Percentiles rank a stretch among this genome's conserved stretches.
Conservation (phyloP, 2,797 vertebrate species). For the Pantherophis vulpinus region DNA sequence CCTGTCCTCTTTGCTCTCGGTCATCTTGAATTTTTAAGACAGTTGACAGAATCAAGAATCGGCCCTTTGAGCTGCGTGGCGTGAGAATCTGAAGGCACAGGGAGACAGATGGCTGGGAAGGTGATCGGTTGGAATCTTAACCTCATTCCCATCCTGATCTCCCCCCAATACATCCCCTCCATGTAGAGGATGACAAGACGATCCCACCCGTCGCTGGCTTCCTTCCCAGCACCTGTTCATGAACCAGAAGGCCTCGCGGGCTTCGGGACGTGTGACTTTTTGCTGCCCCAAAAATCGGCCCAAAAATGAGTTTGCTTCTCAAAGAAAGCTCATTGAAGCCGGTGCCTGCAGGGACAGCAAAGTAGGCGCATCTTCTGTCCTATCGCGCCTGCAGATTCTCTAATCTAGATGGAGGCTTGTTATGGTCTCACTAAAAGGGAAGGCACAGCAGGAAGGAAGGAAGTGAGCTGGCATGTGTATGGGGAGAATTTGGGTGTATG, state of each 20-base stretch:
- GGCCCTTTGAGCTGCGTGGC: neutral
- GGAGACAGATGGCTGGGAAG: neutral
- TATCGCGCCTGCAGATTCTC: neutral
- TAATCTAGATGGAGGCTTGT: neutral
- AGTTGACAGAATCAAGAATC: neutral
- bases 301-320: neutral
- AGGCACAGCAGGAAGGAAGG: neutral
- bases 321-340: neutral
- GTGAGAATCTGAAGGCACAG: neutral
- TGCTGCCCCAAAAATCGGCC: neutral
- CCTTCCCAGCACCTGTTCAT: neutral
- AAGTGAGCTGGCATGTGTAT: neutral
- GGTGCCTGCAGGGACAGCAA: neutral
- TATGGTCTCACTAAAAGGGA: neutral
- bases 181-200: neutral
- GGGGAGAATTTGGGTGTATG: fast-evolving
- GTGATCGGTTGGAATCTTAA: neutral
- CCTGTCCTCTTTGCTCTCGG: neutral
- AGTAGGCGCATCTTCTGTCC: fast-evolving
- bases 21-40: neutral
- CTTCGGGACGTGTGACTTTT: neutral
- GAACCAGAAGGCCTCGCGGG: neutral
- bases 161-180: too few species aligned
- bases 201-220: neutral
- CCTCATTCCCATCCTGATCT: neutral